These are phyloP conservation scores for Sapayoa aenigma DNA, from an alignment of 2,113 vertebrate species.

Conservation along the genomic window DNA sequence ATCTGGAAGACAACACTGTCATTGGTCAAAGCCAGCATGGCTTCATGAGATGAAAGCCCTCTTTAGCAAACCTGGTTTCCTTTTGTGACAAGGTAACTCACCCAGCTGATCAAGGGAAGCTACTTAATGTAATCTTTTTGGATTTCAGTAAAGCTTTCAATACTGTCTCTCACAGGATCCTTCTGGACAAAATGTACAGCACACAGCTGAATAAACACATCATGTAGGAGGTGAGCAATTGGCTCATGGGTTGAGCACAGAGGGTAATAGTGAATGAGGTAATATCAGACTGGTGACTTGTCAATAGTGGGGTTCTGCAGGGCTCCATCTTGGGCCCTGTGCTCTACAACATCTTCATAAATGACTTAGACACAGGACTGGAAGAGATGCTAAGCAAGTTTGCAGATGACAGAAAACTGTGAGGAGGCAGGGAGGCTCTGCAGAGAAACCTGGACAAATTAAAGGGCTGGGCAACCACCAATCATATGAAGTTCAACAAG, in stretches of 20 bases:
- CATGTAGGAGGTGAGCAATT: not conserved
- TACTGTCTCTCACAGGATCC: not conserved
- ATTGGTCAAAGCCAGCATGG: not conserved
- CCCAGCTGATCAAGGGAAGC: not conserved
- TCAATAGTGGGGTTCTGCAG: not conserved
- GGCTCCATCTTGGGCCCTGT: not conserved
- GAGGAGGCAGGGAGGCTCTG: not conserved
- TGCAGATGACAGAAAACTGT: not conserved
- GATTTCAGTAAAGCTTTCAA: not conserved
- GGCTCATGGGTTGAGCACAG: not conserved
- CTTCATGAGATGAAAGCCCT: not conserved
- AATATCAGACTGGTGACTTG: not conserved
- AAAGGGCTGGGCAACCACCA: not conserved
- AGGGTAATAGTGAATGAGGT: not conserved
- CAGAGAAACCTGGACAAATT: not conserved
- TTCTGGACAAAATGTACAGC: not conserved
- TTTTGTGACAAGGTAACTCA: not conserved
- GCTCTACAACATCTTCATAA: not conserved
- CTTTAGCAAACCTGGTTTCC: not conserved
- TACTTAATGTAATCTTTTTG: not conserved
- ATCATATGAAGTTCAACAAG: not conserved
- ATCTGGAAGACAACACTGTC: not conserved
- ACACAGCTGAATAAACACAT: not conserved
- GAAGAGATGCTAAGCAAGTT: not conserved
- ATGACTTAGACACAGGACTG: not conserved